Base-by-base conservation (phyloP, 2,888 invertebrate genomes). In the Torymus aiolomorphi region DNA sequence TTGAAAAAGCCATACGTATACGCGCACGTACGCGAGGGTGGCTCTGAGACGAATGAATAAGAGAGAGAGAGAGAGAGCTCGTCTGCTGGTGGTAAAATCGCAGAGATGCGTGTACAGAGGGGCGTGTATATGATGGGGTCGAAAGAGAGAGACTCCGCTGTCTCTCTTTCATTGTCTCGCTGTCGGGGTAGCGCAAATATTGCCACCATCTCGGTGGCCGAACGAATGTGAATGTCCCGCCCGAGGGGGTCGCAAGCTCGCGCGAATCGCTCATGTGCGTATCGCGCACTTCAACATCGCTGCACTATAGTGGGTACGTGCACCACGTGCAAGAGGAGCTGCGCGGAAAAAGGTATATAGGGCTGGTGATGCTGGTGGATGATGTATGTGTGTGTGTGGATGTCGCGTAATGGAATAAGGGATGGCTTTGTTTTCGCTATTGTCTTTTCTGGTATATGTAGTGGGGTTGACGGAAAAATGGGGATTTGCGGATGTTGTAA, bases 141-240 rank as follows among this genome's bases (percentile, higher is more conserved):
- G 42, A 42, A 42, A 42, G 42, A 31, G 31, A 31, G 31, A 42
- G 42, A 42, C 42, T 42, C 1, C 1, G 24, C 14, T 24, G 24
- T 54, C 56, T 52, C 69, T 14, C 20, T 20, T 51, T 76, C 77
- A 71, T 71, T 77, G 71, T 77, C 65, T 71, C 14, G 67, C 72
- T 61, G 77, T 66, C 59, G 14, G 72, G 12, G 51, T 14, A 66
- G 74, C 49, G 78, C 69, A 78, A 70, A 78, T 74, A 78, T 73
- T 73, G 66, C 78, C 72, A 73, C 72, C 72, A 52, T n/a, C 65
- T 56, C 69, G 42, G 42, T 42, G 8, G 42, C 42, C 42, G 42
- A 42, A 42, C 42, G 42, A 42, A 42, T 42, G 42, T 8, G 42
- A 42, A 42, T 42, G 42, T 8, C 8, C 8, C 42, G 42, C 42